Evolutionary conservation across 2,888 invertebrate genomes (phyloP).

Genomic region (Dynastes maya): DNA sequence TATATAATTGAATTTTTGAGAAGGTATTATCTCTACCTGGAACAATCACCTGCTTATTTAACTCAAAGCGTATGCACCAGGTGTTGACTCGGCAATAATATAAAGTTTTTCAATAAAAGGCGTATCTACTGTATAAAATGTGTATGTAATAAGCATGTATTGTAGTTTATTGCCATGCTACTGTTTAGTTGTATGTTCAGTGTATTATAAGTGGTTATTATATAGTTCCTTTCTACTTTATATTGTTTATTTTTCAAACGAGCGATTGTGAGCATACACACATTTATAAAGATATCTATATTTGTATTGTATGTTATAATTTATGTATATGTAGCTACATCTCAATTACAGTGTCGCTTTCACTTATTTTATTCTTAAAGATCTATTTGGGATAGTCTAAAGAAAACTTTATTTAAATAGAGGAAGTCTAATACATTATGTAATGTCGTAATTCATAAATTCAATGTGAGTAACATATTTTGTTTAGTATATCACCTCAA

Average conservation of each 20-base stretch:
- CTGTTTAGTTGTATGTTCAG: background rate
- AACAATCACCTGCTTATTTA: too few species aligned
- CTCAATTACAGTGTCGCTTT: background rate
- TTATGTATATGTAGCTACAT: background rate
- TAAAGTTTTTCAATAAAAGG: too few species aligned
- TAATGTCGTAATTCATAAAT: too few species aligned
- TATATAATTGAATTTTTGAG: too few species aligned
- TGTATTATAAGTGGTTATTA: background rate
- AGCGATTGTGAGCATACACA: background rate
- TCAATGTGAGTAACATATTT: too few species aligned
- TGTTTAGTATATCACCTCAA: too few species aligned
- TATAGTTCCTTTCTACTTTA: conserved; percentile 1
- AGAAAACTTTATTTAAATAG: too few species aligned
- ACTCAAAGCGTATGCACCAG: too few species aligned
- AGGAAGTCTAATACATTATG: too few species aligned
- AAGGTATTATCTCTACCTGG: too few species aligned
- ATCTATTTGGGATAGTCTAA: too few species aligned
- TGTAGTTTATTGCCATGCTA: background rate
- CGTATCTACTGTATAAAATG: background rate
- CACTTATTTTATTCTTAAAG: background rate
- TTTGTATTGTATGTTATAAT: background rate
- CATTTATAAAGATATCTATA: background rate
- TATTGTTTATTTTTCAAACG: conserved; percentile 1
- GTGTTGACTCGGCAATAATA: too few species aligned
- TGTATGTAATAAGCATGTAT: background rate